phyloP scores from a whole-genome alignment of 2,888 invertebrate species.

The Hypena proboscidalis region DNA sequence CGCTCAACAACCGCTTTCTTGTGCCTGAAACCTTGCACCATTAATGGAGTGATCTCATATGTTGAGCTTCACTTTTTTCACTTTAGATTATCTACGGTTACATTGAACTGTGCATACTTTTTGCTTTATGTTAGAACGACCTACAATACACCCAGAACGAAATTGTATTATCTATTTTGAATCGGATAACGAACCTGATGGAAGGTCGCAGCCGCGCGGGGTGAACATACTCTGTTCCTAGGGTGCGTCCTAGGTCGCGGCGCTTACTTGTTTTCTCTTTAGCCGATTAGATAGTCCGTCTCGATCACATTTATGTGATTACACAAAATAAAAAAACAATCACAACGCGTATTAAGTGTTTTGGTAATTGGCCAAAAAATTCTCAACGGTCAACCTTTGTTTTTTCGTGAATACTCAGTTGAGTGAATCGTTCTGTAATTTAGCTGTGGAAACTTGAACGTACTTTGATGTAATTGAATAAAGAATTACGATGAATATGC shows the following conservation, averaged over 20 bases:
- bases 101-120: slow-evolving; percentile 23
- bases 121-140: slow-evolving; percentile 37
- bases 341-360: slow-evolving; percentile 7
- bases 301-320: slow-evolving; percentile 13
- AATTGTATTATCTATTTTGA: slow-evolving; percentile 58
- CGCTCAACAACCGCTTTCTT: slow-evolving; percentile 28
- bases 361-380: slow-evolving; percentile 25
- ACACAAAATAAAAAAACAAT: slow-evolving; percentile 9
- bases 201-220: slow-evolving; percentile 63
- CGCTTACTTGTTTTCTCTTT: slow-evolving; percentile 19
- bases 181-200: slow-evolving; percentile 63
- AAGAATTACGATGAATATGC: slow-evolving; percentile 1
- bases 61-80: slow-evolving; percentile 14
- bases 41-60: slow-evolving; percentile 12
- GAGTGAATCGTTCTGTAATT: slow-evolving; percentile 11
- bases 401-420: slow-evolving; percentile 3
- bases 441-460: slow-evolving; percentile 2
- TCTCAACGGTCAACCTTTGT: slow-evolving; percentile 9
- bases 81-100: slow-evolving; percentile 10
- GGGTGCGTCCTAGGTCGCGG: slow-evolving; percentile 55
- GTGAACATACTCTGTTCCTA: slow-evolving; percentile 71
- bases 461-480: slow-evolving; percentile 7
- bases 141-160: slow-evolving; percentile 35
- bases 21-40: slow-evolving; percentile 21
- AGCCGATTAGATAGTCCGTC: slow-evolving; percentile 10